Base-by-base conservation (phyloP, 64 coral and sea anemone species). In the Montipora capricornis region DNA sequence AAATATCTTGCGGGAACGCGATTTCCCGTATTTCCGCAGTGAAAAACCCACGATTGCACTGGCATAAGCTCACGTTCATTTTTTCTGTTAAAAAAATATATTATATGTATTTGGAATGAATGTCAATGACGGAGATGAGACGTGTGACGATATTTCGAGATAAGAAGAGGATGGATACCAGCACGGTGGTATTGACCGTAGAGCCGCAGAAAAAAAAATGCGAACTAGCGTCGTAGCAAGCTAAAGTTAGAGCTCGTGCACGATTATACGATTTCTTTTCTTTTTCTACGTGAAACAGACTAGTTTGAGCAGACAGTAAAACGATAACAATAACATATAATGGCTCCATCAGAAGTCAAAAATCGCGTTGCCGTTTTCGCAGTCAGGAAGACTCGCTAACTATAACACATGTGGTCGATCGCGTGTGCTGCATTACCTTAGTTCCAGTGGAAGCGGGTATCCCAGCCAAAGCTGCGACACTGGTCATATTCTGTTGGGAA, bases 401-500 rank as follows among this genome's bases (percentile, higher is more conserved):
- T 5, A 82, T 20, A 62, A 44, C 62, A 73, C 66, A 86, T 73
- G 82, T 50, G 82, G 62, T 47, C 37, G 3, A 58, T 12, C 19
- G 66, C 82, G 82, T 17, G 17, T 5, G 62, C 62, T 49, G 14
- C 24, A 37, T 11, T 86, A 86, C 82, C 82, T 86, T 86, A 8
- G 66, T 86, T 86, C 82, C 82, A 71, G 82, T 86, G 66, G 82
- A 68, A 69, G 82, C 47, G 82, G 82, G 82, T 86, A 86, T 86
- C 82, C 92, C 92, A 88, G 92, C 92, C 92, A 93, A 73, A 53
- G 92, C 92, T 79, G 92, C 92, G 48, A 93, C 92, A 93, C 83
- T 93, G 22, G 92, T 93, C 92, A 93, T 93, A 93, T 79, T 93
- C 82, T 86, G 58, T 61, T 8, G 87, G 76, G 75, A 77, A 11